Base-by-base conservation (phyloP, 2,113 vertebrate genomes). In the Pardalotus punctatus region DNA sequence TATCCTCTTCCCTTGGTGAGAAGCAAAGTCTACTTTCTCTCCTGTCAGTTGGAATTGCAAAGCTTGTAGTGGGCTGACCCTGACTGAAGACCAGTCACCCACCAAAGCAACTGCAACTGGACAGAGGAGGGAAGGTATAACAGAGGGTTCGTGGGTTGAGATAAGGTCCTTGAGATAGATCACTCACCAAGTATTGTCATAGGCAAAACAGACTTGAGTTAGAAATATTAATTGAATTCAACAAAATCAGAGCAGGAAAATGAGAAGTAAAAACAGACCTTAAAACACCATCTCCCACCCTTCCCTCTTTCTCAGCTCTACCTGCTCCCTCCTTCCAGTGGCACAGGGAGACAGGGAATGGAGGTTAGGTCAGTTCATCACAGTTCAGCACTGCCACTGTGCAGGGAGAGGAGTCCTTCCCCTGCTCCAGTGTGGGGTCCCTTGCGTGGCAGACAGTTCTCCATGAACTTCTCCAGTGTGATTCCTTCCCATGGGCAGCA, bases 401-500 rank as follows among this genome's bases (percentile, higher is more conserved):
- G 51, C 36, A 36, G 62, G 14, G 33, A 43, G 27, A 33, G 14
- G 33, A 33, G 45, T 36, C 25, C 11, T 76, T 61, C 21, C 8
- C 4, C 61, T 86, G 14, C 53, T 67, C 47, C 33, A 33, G 3
- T 43, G 27, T 28, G 12, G 36, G 27, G 14, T 43, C 19, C 14
- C 2, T 77, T 35, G 17, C 17, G 23, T 12, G 27, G 31, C 36
- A 51, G 22, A 58, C 31, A 27, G 7, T 42, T 66, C 13, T 67
- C 43, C 36, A 8, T 58, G 2, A 67, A 22, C 9, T 42, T 50
- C 31, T 58, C 11, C 3, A 3, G 22, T 36, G 38, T 45, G 28
- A 64, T 33, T 45, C 22, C 7, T 86, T 50, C 27, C 45, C 53
- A 22, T 0, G 0, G 43, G 17, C 43, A 58, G 0, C 36, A 67